A percentile compares a stretch with the other conserved stretches of the same genome.
Evolutionary conservation across 2,797 vertebrate species (phyloP).

Genomic region (Fistularia commersonii): DNA sequence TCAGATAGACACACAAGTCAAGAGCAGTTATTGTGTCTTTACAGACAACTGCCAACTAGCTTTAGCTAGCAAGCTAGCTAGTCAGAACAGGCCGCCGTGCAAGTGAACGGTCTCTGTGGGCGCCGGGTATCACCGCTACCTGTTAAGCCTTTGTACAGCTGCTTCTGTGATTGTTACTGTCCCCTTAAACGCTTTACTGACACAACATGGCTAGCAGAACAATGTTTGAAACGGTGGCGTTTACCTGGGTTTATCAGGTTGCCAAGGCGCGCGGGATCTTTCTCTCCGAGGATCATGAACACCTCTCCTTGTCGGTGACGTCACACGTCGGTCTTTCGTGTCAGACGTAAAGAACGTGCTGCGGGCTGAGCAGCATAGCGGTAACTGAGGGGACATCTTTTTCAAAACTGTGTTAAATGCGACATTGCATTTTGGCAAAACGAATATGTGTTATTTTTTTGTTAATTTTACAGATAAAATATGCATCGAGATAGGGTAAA

Average conservation of each 20-base stretch:
- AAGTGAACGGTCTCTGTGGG: slow-evolving; percentile 59
- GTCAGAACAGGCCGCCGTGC: slow-evolving; percentile 65
- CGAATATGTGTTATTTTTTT: too few species aligned
- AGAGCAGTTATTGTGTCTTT: slow-evolving; percentile 67
- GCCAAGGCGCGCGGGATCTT: slow-evolving; percentile 81
- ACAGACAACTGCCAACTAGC: slow-evolving; percentile 66
- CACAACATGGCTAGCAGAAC: slow-evolving; percentile 44
- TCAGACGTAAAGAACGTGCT: slow-evolving; percentile 59
- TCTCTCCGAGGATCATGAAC: slow-evolving; percentile 83
- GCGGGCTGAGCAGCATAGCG: slow-evolving; percentile 21
- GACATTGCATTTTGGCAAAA: too few species aligned
- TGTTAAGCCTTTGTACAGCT: slow-evolving; percentile 20
- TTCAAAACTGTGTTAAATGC: too few species aligned
- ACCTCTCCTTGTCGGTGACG: slow-evolving; percentile 79
- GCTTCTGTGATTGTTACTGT: slow-evolving; percentile 23
- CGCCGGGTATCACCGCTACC: slow-evolving; percentile 55
- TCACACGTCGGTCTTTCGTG: slow-evolving; percentile 68
- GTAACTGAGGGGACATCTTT: not conserved
- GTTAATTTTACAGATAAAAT: too few species aligned
- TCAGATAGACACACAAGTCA: slow-evolving; percentile 32
- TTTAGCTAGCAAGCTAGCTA: slow-evolving; percentile 64
- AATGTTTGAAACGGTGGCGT: slow-evolving; percentile 58
- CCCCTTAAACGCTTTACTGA: slow-evolving; percentile 24
- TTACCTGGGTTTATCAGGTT: slow-evolving; percentile 81
- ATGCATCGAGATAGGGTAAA: too few species aligned